Evolutionary conservation across 2,888 invertebrate species (phyloP).

Genomic region (Rhaphigaster nebulosa): DNA sequence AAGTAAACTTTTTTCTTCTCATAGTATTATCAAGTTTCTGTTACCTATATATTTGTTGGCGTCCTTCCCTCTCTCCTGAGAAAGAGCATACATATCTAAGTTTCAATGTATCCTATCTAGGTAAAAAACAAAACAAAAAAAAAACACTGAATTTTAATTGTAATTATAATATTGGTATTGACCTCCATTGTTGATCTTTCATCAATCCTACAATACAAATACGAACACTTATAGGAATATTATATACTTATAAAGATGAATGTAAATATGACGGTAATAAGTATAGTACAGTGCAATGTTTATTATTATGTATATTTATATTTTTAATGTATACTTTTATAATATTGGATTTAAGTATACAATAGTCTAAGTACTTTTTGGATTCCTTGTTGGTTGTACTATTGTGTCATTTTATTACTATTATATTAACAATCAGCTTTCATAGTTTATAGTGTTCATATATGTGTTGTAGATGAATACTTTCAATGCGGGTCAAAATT

Average conservation of each 20-base stretch:
- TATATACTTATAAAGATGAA: neutral
- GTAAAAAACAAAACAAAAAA: neutral
- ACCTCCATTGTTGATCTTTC: neutral
- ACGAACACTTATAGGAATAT: neutral
- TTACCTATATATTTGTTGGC: neutral
- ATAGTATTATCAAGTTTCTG: neutral
- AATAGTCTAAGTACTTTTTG: no score
- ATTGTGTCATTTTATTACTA: neutral
- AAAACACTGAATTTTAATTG: no score
- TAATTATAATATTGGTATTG: neutral
- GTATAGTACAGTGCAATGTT: no score
- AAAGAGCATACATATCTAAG: neutral
- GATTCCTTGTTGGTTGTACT: no score
- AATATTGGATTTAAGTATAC: no score
- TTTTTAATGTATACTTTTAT: neutral
- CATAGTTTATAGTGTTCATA: neutral
- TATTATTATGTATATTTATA: neutral
- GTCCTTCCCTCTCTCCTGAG: neutral
- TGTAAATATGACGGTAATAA: no score
- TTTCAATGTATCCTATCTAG: neutral
- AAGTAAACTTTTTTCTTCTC: neutral
- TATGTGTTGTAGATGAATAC: neutral
- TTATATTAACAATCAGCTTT: neutral
- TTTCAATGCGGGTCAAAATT: neutral
- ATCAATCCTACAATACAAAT: neutral